Evolutionary conservation across 2,888 invertebrate genomes (phyloP).

Genomic region (Trachelus tabidus): DNA sequence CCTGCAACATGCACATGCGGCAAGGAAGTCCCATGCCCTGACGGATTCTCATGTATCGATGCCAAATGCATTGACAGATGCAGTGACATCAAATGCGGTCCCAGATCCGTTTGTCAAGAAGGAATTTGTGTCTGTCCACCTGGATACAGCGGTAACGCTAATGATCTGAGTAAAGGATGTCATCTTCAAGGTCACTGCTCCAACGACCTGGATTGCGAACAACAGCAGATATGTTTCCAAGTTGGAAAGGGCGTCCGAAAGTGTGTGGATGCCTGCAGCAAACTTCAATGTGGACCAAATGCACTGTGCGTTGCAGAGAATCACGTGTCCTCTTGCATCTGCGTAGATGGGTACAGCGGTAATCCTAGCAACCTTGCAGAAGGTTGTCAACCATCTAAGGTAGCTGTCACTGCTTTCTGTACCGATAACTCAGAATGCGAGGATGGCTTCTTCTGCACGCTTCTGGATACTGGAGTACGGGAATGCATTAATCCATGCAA

Average conservation of each 20-base stretch:
- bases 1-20: constrained; percentile 78
- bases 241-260: constrained; percentile 81
- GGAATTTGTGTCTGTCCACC: constrained; percentile 85
- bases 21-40: constrained; percentile 78
- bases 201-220: constrained; percentile 84
- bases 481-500: constrained; percentile 84
- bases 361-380: constrained; percentile 82
- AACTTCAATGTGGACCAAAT: constrained; percentile 90
- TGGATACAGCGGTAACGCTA: constrained; percentile 81
- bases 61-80: constrained; percentile 84
- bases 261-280: constrained; percentile 88
- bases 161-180: constrained; percentile 78
- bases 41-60: constrained; percentile 79
- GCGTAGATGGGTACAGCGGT: constrained; percentile 83
- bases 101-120: constrained; percentile 82
- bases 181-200: constrained; percentile 79
- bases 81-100: constrained; percentile 81
- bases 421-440: constrained; percentile 78
- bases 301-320: constrained; percentile 86
- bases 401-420: constrained; percentile 71
- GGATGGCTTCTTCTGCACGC: constrained; percentile 76
- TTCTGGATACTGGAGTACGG: constrained; percentile 71
- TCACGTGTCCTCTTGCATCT: constrained; percentile 88
- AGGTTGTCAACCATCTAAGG: constrained; percentile 82
- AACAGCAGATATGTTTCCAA: constrained; percentile 90